Evolutionary conservation across 1,140 invertebrate species (phyloP), one percentile per base, ranked within the genome.

Genomic region (Ceratina calcarata): DNA sequence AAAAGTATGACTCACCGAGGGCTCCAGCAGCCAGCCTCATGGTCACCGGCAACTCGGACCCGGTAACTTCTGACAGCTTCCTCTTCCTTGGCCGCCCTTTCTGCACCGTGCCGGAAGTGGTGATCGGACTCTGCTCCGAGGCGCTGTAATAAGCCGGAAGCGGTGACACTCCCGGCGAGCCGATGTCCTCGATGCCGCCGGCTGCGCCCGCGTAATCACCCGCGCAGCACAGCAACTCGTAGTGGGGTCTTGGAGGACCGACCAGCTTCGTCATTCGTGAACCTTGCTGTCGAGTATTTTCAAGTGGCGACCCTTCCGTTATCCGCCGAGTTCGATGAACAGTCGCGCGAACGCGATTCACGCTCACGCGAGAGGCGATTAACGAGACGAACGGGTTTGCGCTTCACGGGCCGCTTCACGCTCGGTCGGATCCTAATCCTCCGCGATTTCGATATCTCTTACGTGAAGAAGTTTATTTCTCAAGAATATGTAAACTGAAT

Each of bases 21-120:
- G 95, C 94, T 58, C 94, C 94, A 80, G 94, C 94, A n/a, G 95
- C 94, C 89, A 96, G 95, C 86, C 95, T 93, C 95, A 97, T 95
- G 0, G 94, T 94, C 37, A 95, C 94, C 61, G 95, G 95, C 76
- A 95, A 92, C 57, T 95, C 95, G 53, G 95, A 94, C 90, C 90
- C 83, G 80, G 92, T 82, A 91, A 94, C 72, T 90, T 94, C 90
- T 88, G 94, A 87, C 13, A 95, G 89, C 91, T 97, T 97, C 90
- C 97, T 94, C 90, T 98, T 98, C 84, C 97, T 93, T 0, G 97
- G 97, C 53, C 97, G 92, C 3, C 97, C 97, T 91, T 98, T 98
- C 80, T 96, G 96, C 22, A 94, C 94, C 1, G 93, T 90, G 37
- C 93, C 93, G 49, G 93, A 93, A n/a, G 93, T 91, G 62, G 90